These are phyloP conservation scores for Erinaceus europaeus DNA, from an alignment of 2,113 vertebrate species.

Conservation along the genomic window DNA sequence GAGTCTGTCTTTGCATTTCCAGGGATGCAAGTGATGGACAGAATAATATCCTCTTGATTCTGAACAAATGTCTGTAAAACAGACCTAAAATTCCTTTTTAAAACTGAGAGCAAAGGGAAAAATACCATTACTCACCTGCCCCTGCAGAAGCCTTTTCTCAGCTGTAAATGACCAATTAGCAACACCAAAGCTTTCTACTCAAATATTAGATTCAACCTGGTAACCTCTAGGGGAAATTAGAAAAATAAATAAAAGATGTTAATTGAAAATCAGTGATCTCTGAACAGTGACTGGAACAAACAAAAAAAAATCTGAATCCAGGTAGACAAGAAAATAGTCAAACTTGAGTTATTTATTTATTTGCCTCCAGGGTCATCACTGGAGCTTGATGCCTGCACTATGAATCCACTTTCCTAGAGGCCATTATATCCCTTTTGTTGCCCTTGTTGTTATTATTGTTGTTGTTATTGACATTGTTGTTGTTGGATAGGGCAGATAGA, in stretches of 20 bases:
- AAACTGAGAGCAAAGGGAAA: not conserved
- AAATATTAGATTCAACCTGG: not conserved
- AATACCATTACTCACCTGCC: not conserved
- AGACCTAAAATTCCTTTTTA: not conserved
- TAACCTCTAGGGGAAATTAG: not conserved
- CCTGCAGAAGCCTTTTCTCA: not conserved
- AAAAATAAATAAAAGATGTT: constrained; percentile 10
- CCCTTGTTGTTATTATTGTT: no score
- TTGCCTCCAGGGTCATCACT: no score
- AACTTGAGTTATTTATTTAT: no score
- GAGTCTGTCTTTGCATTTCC: not conserved
- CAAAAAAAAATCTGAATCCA: constrained; percentile 9
- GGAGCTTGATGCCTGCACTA: no score
- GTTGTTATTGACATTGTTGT: no score
- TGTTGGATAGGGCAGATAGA: no score
- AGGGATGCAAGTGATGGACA: not conserved
- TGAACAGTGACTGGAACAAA: not conserved
- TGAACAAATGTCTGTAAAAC: not conserved
- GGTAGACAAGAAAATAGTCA: not conserved
- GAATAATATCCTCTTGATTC: constrained; percentile 6
- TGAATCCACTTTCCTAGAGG: no score
- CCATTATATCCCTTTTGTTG: no score
- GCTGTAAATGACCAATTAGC: not conserved
- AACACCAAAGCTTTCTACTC: not conserved
- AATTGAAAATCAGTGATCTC: not conserved